Base-by-base conservation (phyloP, 2,113 vertebrate species). In the Eulacestoma nigropectus region DNA sequence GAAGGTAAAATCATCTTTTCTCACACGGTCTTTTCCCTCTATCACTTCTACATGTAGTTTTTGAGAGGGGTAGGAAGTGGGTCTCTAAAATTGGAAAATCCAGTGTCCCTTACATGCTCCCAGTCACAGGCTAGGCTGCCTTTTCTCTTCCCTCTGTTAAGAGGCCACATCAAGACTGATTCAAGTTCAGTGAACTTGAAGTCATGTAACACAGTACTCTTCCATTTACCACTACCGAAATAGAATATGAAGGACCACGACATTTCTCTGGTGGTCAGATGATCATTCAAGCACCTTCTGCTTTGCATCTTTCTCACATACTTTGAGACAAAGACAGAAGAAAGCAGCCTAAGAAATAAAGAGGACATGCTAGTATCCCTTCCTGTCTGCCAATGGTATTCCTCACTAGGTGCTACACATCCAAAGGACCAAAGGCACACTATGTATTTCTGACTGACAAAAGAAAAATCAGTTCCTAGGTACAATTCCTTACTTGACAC, bases 91-190 rank as follows among this genome's bases (percentile, higher is more conserved):
- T 22, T 13, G 16, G 23, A 86, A 87, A 32, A 39, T 27, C 9
- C 57, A 56, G 16, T 3, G 13, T 44, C 33, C 59, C 75, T 29
- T 8, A 25, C 6, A 20, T 7, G 32, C 15, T 67, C 32, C 70
- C 52, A 50, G 1, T 6, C 14, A n/a, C 0, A 20, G 9, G 25
- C 1, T 4, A 67, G n/a, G n/a, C 47, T 57, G 44, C 35, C 44
- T 76, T 79, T 72, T 64, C 44, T 59, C 27, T 52, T 53, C 30
- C 47, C 42, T 63, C 2, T 35, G 5, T 18, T 39, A 23, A 3
- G 53, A 47, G 53, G 12, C 23, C 33, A 57, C 33, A 47, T 14
- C 20, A 59, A 23, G 10, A 44, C 19, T 53, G 41, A 47, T 30
- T 16, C 46, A 50, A 75, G 35, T 21, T 59, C 23, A 75, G 16